These are phyloP conservation scores for sheep (Ovis aries) DNA, from an alignment of 2,113 vertebrate genomes.

Conservation along the genomic window ARS-UI_Ramb_v3.0 NC_056070.1:45267001-45267500, in stretches of 20 bases:
- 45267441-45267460: not conserved
- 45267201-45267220: not conserved
- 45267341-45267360: no score
- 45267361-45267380: not conserved
- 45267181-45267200: not conserved
- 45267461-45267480: not conserved
- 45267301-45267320: not conserved
- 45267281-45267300: not conserved
- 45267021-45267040: not conserved
- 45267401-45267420: fast-evolving
- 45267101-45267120: not conserved
- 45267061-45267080: not conserved
- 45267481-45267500: not conserved
- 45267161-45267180: not conserved
- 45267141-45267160: not conserved
- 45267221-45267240: not conserved
- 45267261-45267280: not conserved
- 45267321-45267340: not conserved
- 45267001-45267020: not conserved
- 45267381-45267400: not conserved
- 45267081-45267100: not conserved
- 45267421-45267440: not conserved
- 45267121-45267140: not conserved
- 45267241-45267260: not conserved
- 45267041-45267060: not conserved